These are phyloP conservation scores for Epistrophella euchroma DNA, from an alignment of 2,888 invertebrate species.

Conservation along the genomic window DNA sequence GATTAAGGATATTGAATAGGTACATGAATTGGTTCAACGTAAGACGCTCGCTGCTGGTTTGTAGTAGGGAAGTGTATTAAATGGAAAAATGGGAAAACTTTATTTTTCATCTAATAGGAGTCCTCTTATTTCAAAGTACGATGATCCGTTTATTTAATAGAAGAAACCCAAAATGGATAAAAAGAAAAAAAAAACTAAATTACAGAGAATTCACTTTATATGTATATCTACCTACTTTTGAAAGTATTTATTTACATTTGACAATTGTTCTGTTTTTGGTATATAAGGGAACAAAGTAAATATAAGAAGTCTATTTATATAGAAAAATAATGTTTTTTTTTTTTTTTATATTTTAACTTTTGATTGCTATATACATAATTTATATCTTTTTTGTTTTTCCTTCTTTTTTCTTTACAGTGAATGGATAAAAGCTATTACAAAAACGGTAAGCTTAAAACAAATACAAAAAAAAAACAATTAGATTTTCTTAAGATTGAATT, in stretches of 20 bases:
- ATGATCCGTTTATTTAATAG: conserved; percentile 68
- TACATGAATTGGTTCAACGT: background rate
- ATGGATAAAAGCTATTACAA: conserved; percentile 92
- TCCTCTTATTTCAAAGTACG: conserved; percentile 69
- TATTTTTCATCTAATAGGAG: conserved; percentile 69
- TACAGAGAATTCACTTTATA: conserved; percentile 9
- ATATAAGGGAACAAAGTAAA: conserved; percentile 1
- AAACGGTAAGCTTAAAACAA: conserved; percentile 87
- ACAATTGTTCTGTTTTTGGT: conserved; percentile 12
- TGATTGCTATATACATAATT: conserved; percentile 26
- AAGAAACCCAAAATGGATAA: conserved; percentile 48
- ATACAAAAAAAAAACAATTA: background rate
- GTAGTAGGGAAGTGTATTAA: conserved; percentile 24
- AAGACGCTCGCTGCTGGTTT: background rate
- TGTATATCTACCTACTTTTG: background rate
- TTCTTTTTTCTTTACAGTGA: conserved; percentile 85
- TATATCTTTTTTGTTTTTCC: conserved; percentile 17
- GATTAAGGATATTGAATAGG: background rate
- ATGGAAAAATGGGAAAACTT: conserved; percentile 63
- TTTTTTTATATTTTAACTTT: conserved; percentile 17
- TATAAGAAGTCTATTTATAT: background rate
- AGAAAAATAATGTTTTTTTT: background rate
- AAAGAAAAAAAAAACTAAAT: conserved; percentile 33
- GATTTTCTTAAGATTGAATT: conserved; percentile 29
- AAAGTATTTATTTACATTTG: conserved; percentile 31